Evolutionary conservation across 2,888 invertebrate genomes (phyloP).

Genomic region (Xylocampa areola): DNA sequence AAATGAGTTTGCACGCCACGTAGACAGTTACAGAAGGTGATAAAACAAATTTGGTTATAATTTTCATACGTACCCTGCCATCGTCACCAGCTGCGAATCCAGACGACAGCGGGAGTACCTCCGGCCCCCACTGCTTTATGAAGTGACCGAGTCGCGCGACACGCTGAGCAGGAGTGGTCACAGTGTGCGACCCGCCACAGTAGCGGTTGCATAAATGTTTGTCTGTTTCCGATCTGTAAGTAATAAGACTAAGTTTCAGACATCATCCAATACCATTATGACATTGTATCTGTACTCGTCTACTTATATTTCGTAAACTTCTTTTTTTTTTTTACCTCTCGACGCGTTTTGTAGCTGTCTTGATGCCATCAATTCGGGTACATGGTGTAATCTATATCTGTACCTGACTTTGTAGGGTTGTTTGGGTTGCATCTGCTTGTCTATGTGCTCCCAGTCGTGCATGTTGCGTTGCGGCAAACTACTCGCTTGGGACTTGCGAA

Average conservation of each 20-base stretch:
- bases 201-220: slow-evolving; percentile 92
- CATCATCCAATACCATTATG: too few species aligned
- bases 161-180: slow-evolving; percentile 92
- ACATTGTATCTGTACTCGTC: too few species aligned
- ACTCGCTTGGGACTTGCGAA: slow-evolving; percentile 81
- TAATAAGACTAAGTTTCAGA: too few species aligned
- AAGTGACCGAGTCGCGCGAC: slow-evolving; percentile 92
- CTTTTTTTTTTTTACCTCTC: too few species aligned
- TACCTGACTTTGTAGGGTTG: slow-evolving; percentile 76
- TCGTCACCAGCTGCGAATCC: slow-evolving; percentile 83
- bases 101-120: slow-evolving; percentile 87
- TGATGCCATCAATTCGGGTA: too few species aligned
- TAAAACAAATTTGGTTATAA: neutral
- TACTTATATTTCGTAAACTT: too few species aligned
- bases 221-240: slow-evolving; percentile 73
- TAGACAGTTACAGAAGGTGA: neutral
- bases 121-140: slow-evolving; percentile 91
- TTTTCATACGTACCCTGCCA: slow-evolving; percentile 71
- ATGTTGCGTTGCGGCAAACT: slow-evolving; percentile 81
- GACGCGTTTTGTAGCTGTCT: too few species aligned
- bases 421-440: slow-evolving; percentile 75
- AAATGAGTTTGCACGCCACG: too few species aligned
- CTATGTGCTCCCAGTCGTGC: slow-evolving; percentile 85
- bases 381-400: neutral
- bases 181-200: slow-evolving; percentile 94